Evolutionary conservation across 1,140 invertebrate genomes (phyloP).

Genomic region (Cotesia vestalis): DNA sequence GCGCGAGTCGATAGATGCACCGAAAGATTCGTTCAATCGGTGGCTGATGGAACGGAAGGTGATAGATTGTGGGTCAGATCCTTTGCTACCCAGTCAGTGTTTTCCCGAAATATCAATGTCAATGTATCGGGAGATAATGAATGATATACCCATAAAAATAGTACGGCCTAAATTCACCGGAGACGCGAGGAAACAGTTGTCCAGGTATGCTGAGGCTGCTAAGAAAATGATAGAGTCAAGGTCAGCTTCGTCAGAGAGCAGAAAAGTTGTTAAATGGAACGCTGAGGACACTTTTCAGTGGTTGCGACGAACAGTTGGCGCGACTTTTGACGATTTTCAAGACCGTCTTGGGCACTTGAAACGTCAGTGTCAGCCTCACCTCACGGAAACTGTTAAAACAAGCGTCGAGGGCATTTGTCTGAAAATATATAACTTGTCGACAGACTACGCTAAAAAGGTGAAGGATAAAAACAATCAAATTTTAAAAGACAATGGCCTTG

Average conservation of each 20-base stretch:
- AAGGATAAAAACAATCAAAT: conserved; percentile 86
- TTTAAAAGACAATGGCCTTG: conserved; percentile 85
- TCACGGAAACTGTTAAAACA: conserved; percentile 91
- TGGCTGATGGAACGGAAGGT: conserved; percentile 97
- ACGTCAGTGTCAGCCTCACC: conserved; percentile 93
- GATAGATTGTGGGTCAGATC: conserved; percentile 86
- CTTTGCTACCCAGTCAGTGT: conserved; percentile 89
- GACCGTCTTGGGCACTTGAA: conserved; percentile 67
- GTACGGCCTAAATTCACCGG: conserved; percentile 93
- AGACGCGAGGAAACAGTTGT: conserved; percentile 95
- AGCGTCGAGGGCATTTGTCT: conserved; percentile 95
- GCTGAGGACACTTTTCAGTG: conserved; percentile 97
- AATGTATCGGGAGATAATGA: conserved; percentile 98
- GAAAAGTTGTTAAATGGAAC: conserved; percentile 98
- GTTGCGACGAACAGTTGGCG: conserved; percentile 92
- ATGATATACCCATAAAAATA: conserved; percentile 96
- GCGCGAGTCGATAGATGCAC: conserved; percentile 93
- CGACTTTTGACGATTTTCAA: conserved; percentile 95
- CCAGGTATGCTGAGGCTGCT: conserved; percentile 93
- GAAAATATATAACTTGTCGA: conserved; percentile 93
- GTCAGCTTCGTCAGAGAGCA: conserved; percentile 89
- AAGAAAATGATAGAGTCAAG: conserved; percentile 96
- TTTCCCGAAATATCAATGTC: conserved; percentile 91
- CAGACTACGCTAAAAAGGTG: conserved; percentile 91
- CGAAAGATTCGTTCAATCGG: conserved; percentile 94